Conservation (phyloP, 1,140 invertebrate species). For the Telenomus remus region DNA sequence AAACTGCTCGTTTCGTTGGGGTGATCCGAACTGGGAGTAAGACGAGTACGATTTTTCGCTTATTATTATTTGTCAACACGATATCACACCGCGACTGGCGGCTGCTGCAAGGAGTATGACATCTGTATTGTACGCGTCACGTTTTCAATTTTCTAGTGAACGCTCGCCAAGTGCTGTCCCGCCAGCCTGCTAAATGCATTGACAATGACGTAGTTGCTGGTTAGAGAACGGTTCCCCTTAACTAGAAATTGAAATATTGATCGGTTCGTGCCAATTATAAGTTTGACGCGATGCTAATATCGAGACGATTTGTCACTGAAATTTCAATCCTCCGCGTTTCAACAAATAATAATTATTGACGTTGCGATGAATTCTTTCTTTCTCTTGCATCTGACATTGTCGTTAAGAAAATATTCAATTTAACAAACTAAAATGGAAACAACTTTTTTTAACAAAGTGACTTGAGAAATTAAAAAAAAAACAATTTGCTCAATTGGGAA, state of each 20-base stretch:
- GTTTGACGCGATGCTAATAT: constrained; percentile 71
- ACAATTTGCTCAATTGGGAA: no score
- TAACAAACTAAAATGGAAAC: no score
- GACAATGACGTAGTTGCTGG: constrained; percentile 64
- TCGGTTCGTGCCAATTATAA: constrained; percentile 72
- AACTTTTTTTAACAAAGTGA: no score
- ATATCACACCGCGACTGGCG: constrained; percentile 47
- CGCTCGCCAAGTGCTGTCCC: constrained; percentile 67
- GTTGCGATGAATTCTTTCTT: no score
- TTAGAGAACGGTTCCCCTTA: constrained; percentile 64
- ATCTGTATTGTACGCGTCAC: constrained; percentile 69
- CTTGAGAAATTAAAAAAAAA: no score
- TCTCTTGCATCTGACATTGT: no score
- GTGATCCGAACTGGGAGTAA: no score
- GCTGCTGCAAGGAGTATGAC: constrained; percentile 58
- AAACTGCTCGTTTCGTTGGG: no score
- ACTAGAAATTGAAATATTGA: constrained; percentile 75
- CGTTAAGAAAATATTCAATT: no score
- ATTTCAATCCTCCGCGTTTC: constrained; percentile 18
- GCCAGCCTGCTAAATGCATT: constrained; percentile 67
- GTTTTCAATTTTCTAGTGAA: constrained; percentile 74
- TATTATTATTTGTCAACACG: constrained; percentile 64
- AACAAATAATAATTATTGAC: neutral
- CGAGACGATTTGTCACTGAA: constrained; percentile 60
- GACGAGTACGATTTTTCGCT: constrained; percentile 66